Percentiles rank a stretch among this genome's conserved stretches.
Conservation (phyloP, 2,888 invertebrate genomes). For the Apotomis betuletana region DNA sequence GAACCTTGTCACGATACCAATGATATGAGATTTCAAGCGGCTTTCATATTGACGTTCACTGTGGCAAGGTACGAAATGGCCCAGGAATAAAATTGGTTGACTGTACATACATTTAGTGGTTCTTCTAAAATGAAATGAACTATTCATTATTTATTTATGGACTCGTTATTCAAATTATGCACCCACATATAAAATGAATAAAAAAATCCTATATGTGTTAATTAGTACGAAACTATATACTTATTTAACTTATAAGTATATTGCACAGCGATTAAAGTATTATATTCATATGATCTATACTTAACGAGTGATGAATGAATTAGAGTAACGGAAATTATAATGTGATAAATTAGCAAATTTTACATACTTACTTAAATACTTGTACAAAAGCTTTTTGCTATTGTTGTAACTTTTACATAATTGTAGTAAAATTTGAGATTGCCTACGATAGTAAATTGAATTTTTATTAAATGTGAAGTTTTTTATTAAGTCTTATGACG, state of each 20-base stretch:
- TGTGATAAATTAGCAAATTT: slow-evolving; percentile 39
- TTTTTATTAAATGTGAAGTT: background rate
- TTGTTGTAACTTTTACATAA: slow-evolving; percentile 35
- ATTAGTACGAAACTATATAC: background rate
- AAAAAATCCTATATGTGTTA: background rate
- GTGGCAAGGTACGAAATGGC: too few relatives aligned
- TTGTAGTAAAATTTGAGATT: slow-evolving; percentile 27
- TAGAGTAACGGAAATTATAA: slow-evolving; percentile 29
- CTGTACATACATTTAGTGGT: too few relatives aligned
- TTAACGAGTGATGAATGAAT: slow-evolving; percentile 7
- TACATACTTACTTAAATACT: slow-evolving; percentile 41
- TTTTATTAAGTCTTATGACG: background rate
- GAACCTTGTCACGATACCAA: too few relatives aligned
- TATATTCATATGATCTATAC: slow-evolving; percentile 13
- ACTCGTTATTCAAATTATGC: background rate
- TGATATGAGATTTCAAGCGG: too few relatives aligned
- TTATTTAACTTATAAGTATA: slow-evolving; percentile 9
- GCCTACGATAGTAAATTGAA: slow-evolving; percentile 5
- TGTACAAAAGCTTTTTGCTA: slow-evolving; percentile 43
- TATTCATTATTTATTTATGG: too few relatives aligned
- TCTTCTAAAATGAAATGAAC: too few relatives aligned
- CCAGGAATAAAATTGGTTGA: too few relatives aligned
- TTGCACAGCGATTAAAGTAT: slow-evolving; percentile 23
- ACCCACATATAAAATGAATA: too few relatives aligned
- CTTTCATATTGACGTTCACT: too few relatives aligned